A percentile compares a stretch with the other conserved stretches of the same genome.
phyloP scores from a whole-genome alignment of 2,113 vertebrate genomes.

The Craseonycteris thonglongyai region DNA sequence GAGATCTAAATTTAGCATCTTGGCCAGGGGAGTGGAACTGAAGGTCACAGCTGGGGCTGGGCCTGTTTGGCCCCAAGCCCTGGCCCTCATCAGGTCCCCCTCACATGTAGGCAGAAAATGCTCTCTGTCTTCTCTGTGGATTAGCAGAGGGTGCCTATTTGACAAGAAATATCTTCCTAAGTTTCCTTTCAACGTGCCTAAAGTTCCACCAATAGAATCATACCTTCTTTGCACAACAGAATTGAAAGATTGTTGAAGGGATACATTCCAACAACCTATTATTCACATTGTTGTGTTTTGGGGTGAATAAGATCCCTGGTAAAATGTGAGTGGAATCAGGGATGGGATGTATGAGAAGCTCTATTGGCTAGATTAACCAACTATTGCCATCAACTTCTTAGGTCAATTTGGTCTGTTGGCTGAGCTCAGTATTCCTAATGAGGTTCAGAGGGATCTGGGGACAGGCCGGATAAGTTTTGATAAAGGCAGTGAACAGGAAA shows the following conservation, averaged over 20 bases:
- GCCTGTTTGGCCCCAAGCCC: neutral
- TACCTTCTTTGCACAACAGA: neutral
- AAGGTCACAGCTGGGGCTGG: constrained; percentile 13
- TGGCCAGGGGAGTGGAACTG: neutral
- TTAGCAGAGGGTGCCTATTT: neutral
- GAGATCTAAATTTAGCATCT: neutral
- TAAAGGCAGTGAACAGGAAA: neutral
- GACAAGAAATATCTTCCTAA: constrained; percentile 24
- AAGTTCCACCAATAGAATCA: neutral
- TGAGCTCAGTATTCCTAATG: neutral
- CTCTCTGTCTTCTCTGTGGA: neutral
- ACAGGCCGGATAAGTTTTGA: neutral
- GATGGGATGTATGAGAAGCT: neutral
- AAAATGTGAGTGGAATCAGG: neutral
- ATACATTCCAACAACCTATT: neutral
- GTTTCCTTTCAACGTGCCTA: neutral
- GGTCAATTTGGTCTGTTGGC: neutral
- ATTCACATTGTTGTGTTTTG: neutral
- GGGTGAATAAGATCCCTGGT: neutral
- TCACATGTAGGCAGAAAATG: constrained; percentile 14
- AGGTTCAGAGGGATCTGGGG: neutral
- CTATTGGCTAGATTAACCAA: neutral
- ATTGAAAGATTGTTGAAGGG: neutral
- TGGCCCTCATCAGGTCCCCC: neutral
- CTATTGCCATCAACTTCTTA: neutral